Evolutionary conservation across 2,888 invertebrate genomes (phyloP), one percentile per base, ranked within the genome.

Genomic region (Pseudococcus longispinus): DNA sequence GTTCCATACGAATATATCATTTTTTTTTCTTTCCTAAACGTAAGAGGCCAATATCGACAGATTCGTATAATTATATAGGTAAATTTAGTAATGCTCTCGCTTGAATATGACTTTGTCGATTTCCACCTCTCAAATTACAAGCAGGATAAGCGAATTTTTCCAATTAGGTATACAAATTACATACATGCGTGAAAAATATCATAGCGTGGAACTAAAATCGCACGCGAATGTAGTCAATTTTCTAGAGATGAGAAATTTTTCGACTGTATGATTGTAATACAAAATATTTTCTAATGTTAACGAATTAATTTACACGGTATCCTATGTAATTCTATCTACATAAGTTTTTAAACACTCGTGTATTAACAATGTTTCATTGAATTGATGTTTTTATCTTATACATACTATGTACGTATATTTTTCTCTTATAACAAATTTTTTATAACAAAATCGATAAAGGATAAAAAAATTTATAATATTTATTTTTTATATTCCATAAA

Each of bases 241-340:
- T 26, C n/a, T 42, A 42, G 15, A 42, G 2, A 29, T 29, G 15
- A 42, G 20, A 42, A 42, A 20, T 42, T 26, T 60, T 60, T 60
- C 74, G 13, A 74, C 74, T 74, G 70, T 29, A 70, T 26, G 29
- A 70, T 70, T 74, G 74, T 74, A 74, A 74, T 32, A 74, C 5
- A 37, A 37, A 37, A 37, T 37, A 37, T 37, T 74, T 74, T 74
- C 32, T 74, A 74, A 32, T 29, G 9, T 74, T 74, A 74, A 74
- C 29, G 74, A 74, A 74, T 74, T 74, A 74, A 74, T 74, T 74
- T 74, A 74, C 74, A 74, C 74, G 74, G 32, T 74, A 74, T 74
- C 32, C 32, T 29, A 23, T 60, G 60, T 70, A 26, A 70, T 70
- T 29, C 15, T 70, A 29, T 29, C 29, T 26, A 65, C 23, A 18